Conservation (phyloP, 2,888 invertebrate genomes). For the Phymatocera aterrima region DNA sequence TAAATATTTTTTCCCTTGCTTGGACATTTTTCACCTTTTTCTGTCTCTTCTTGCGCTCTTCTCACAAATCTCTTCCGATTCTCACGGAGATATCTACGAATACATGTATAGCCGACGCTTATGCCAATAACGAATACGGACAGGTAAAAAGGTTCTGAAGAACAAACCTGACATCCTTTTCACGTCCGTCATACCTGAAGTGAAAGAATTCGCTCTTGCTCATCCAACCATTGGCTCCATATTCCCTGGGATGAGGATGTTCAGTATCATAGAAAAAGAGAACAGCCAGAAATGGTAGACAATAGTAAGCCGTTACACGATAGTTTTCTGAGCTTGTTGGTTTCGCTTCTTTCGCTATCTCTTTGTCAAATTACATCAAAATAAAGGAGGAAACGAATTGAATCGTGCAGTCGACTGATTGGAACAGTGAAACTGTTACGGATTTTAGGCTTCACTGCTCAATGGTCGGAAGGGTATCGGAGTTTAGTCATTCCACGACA, state of each 20-base stretch:
- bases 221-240: not conserved
- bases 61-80: not conserved
- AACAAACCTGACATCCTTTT: not conserved
- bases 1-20: not conserved
- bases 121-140: not conserved
- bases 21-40: not conserved
- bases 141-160: not conserved
- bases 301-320: not conserved
- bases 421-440: conserved; percentile 27
- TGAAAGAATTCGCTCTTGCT: conserved; percentile 12
- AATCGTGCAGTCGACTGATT: conserved; percentile 20
- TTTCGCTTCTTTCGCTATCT: not conserved
- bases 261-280: not conserved
- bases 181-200: not conserved
- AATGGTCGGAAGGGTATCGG: conserved; percentile 19
- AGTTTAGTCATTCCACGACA: conserved; percentile 31
- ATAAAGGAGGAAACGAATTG: conserved; percentile 3
- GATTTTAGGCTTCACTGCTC: conserved; percentile 8
- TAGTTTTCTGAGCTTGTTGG: not conserved
- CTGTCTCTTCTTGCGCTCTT: not conserved
- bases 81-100: not conserved
- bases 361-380: not conserved
- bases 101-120: not conserved
- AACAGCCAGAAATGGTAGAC: not conserved
- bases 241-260: not conserved